phyloP scores from a whole-genome alignment of 2,888 invertebrate genomes.

The Diplazon laetatorius region DNA sequence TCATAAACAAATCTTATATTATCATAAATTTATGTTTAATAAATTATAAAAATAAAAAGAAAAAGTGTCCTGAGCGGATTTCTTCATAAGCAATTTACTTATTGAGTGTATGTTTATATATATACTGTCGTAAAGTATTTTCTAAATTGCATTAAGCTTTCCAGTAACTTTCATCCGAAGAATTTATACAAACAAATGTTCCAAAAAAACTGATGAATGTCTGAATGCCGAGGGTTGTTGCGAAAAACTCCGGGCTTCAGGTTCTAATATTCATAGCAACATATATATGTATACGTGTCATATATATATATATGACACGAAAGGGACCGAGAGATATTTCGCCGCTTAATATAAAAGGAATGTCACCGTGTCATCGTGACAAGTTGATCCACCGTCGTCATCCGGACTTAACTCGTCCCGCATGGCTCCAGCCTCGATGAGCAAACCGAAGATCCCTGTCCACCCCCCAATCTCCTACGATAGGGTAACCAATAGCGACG shows the following conservation, averaged over 20 bases:
- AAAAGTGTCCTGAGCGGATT: too few relatives aligned
- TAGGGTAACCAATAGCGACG: background rate
- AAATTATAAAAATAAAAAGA: too few relatives aligned
- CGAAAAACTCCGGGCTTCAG: background rate
- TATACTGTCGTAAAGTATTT: too few relatives aligned
- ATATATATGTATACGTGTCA: too few relatives aligned
- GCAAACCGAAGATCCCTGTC: slow-evolving; percentile 5
- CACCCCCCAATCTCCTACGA: background rate
- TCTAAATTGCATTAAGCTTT: too few relatives aligned
- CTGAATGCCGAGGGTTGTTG: background rate
- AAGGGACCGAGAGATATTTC: slow-evolving; percentile 1
- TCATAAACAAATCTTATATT: too few relatives aligned
- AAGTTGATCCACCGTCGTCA: slow-evolving; percentile 58
- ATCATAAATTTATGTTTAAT: too few relatives aligned
- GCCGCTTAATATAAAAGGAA: slow-evolving; percentile 42
- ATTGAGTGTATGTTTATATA: too few relatives aligned
- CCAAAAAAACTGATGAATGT: background rate
- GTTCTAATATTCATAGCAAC: background rate
- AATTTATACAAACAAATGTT: background rate
- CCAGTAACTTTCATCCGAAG: background rate
- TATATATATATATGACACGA: background rate
- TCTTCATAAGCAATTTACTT: too few relatives aligned
- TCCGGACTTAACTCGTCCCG: slow-evolving; percentile 53
- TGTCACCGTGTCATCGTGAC: slow-evolving; percentile 47
- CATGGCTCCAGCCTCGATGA: slow-evolving; percentile 8